These are phyloP conservation scores for Machimus rusticus DNA, from an alignment of 2,888 invertebrate genomes.

Conservation along the genomic window DNA sequence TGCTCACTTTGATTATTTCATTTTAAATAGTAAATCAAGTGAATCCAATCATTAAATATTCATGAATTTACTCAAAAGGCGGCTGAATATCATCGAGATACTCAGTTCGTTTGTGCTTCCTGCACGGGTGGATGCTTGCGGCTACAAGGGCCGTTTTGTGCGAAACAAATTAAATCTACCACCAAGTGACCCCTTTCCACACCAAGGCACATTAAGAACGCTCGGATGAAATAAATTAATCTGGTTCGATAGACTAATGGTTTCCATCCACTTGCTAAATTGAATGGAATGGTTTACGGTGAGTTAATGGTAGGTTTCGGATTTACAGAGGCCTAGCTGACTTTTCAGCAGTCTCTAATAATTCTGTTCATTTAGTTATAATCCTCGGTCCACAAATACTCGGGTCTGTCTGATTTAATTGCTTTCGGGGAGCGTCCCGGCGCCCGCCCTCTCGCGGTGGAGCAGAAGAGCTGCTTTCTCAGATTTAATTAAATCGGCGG, in stretches of 20 bases:
- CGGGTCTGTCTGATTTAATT: not conserved
- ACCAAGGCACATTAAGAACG: constrained; percentile 18
- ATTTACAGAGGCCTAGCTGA: not conserved
- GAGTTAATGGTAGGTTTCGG: constrained; percentile 1
- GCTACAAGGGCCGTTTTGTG: not conserved
- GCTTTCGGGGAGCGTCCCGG: not conserved
- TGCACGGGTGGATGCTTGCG: not conserved
- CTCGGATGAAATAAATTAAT: constrained; percentile 19
- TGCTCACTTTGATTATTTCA: not conserved
- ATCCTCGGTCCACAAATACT: not conserved
- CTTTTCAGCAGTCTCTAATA: not conserved
- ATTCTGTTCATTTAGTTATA: not conserved
- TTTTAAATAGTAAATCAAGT: constrained; percentile 13
- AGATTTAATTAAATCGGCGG: not conserved
- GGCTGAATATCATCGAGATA: not conserved
- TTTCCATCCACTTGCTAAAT: constrained; percentile 17
- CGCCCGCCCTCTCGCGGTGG: not conserved
- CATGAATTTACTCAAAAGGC: not conserved
- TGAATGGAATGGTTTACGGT: constrained; percentile 26
- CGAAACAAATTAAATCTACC: constrained; percentile 21
- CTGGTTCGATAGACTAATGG: constrained; percentile 25
- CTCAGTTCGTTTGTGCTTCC: not conserved
- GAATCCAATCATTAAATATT: constrained; percentile 7
- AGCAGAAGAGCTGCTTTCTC: not conserved
- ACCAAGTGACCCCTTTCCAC: constrained; percentile 25